Base-by-base conservation (phyloP, 1,140 invertebrate species). In the Mercenaria mercenaria region DNA sequence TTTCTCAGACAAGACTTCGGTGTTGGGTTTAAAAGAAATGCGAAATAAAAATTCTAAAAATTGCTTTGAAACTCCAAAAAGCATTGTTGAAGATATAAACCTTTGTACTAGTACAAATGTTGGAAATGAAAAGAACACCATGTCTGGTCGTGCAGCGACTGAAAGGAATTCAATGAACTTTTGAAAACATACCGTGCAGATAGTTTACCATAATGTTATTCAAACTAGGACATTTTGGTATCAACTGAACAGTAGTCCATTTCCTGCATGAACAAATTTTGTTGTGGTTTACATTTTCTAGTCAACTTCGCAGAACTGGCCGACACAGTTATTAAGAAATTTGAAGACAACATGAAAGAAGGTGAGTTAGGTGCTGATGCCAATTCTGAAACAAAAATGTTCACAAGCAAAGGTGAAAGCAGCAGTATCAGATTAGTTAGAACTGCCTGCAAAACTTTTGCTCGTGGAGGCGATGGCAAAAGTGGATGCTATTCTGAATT, bases 61-160 rank as follows among this genome's bases (percentile, higher is more conserved):
- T 20, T 79, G 82, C 39, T 77, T 89, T 15, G 11, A 1, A 29
- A 64, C 59, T 29, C 29, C 29, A n/a, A 18, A 26, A 8, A 6
- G 1, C 26, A 29, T 64, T 26, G 23, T 29, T n/a, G 10, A 26
- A 82, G 13, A 89, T 59, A 61, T 47, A 56, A 29, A 6, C 0
- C n/a, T 61, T 26, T 26, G 41, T 29, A 77, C 74, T 29, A 79
- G 43, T n/a, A 50, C 47, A 39, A 72, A 87, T 15, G 61, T 43
- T 61, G 88, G 88, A 43, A 81, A 91, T 20, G 90, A 90, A 0
- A 90, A 87, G 64, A 91, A 90, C 41, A 91, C 90, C 11, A 91
- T 91, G 91, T 90, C 88, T 23, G 88, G 90, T 47, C 20, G 82
- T 32, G 81, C 91, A 20, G 88, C 88, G 10, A 82, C 91, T 34